Percentiles rank a stretch among this genome's conserved stretches.
phyloP scores from a whole-genome alignment of 2,797 vertebrate species.

The Heteromormyrus szaboi region DNA sequence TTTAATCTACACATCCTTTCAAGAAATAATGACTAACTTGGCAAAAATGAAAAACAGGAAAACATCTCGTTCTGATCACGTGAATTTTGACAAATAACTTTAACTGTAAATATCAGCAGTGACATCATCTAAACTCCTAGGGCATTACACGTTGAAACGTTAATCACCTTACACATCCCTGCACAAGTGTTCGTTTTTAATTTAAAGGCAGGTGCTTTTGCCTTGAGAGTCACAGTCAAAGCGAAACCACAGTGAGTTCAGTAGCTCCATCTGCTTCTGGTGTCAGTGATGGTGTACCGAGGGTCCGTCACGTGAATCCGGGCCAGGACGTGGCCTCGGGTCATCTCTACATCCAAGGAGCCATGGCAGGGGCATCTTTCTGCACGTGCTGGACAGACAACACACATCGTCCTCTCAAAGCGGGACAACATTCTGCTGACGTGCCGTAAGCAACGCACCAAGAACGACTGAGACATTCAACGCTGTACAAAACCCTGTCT shows the following conservation, averaged over 20 bases:
- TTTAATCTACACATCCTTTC: not conserved
- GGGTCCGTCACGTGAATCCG: not conserved
- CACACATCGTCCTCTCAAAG: not conserved
- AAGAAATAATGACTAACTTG: not conserved
- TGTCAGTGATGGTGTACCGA: not conserved
- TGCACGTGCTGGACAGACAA: slow-evolving; percentile 58
- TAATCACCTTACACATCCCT: not conserved
- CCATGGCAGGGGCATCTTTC: slow-evolving; percentile 63
- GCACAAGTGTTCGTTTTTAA: not conserved
- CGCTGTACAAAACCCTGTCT: not conserved
- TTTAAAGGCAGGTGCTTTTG: not conserved
- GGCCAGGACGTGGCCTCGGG: not conserved
- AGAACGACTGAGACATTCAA: not conserved
- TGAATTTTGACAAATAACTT: not conserved
- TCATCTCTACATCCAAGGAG: slow-evolving; percentile 70
- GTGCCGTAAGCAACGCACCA: too few relatives aligned
- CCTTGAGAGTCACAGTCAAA: not conserved
- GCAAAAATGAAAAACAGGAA: not conserved
- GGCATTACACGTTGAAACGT: not conserved
- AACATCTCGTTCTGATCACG: not conserved
- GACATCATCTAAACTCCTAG: not conserved
- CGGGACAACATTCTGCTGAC: not conserved
- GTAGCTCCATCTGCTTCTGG: not conserved
- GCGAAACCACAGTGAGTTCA: not conserved
- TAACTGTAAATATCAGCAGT: not conserved